Evolutionary conservation across 2,797 vertebrate genomes (phyloP), one percentile per base, ranked within the genome.

Genomic region (Choloepus didactylus): DNA sequence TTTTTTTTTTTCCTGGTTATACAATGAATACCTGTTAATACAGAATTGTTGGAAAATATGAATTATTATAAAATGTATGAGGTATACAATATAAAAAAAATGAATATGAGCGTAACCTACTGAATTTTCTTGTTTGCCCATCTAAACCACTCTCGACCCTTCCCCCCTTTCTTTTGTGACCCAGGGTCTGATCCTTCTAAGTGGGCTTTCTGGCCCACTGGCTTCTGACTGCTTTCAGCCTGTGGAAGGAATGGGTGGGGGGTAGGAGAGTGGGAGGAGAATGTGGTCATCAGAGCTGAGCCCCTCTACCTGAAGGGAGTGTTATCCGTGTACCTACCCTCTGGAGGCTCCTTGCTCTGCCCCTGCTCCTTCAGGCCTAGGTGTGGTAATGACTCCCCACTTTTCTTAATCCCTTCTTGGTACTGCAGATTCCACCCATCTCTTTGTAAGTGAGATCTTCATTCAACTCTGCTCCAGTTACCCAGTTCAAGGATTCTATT

Each of bases 281-380:
- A 31, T 18, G 31, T 35, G 6, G 35, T 44, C 19, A 60, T 27
- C 23, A 86, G 19, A 19, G 6, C 46, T 62, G 38, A 35, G 25
- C 66, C 25, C 46, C 41, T 73, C 59, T 73, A 2, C 35, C 69
- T 67, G 6, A 0, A 2, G 31, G 35, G 5, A 0, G 0, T 75
- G 15, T 2, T 54, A 6, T 5, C n/a, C 5, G 7, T 4, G n/a
- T 6, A 67, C 2, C 8, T 82, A 76, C n/a, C 3, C 1, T 72
- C 23, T 62, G 2, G 14, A 18, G 73, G 31, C 7, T 59, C 38
- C 19, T 9, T 21, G 1, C 38, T 64, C 38, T 86, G 16, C 18
- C 12, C 3, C 29, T 75, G 23, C 8, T 59, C 73, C n/a, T 49
- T 25, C 2, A 11, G 44, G 5, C 0, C 35, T 66, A 18, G 6